A percentile compares a stretch with the other conserved stretches of the same genome.
Conservation (phyloP, 2,797 vertebrate species). For the Pantherophis alleghaniensis region DNA sequence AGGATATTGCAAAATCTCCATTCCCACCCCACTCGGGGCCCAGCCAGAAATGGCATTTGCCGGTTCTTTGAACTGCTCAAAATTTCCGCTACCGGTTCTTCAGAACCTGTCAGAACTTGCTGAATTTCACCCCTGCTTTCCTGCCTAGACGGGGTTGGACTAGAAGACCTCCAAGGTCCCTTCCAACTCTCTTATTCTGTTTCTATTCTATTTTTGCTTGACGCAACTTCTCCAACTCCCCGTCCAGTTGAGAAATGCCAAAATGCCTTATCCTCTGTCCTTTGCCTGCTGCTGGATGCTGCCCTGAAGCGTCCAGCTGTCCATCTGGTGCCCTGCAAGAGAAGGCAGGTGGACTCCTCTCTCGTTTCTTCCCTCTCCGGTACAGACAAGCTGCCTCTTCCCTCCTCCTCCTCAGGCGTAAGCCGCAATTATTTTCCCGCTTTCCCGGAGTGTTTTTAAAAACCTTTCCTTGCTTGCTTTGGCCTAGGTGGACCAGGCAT, state of each 20-base stretch:
- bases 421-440: neutral
- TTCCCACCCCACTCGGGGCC: no score
- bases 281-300: neutral
- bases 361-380: no score
- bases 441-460: neutral
- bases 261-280: neutral
- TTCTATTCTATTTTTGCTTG: neutral
- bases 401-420: no score
- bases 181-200: no score
- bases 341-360: neutral
- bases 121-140: no score
- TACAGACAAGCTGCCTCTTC: neutral
- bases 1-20: no score
- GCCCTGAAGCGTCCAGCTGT: rapidly evolving
- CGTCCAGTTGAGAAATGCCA: neutral
- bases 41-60: no score
- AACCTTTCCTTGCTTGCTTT: neutral
- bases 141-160: no score
- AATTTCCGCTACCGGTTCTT: no score
- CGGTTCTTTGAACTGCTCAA: no score
- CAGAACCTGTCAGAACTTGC: no score
- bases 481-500: neutral
- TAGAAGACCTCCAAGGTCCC: no score
- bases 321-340: neutral
- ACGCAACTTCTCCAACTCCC: neutral